These are phyloP conservation scores for Drosophila gunungcola DNA, from an alignment of 1,140 invertebrate species.

Conservation along the genomic window DNA sequence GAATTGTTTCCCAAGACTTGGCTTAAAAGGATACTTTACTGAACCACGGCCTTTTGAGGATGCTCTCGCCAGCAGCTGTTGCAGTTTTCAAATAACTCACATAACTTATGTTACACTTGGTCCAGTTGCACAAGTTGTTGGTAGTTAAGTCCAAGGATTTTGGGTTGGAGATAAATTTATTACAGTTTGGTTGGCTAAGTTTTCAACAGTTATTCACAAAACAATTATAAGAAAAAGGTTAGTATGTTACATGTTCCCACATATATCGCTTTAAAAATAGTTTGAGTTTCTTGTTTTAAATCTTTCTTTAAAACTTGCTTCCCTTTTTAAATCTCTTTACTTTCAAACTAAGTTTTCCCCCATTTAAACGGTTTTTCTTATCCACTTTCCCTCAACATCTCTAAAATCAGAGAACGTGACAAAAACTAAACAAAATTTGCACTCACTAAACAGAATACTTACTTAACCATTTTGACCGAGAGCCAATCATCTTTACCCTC, in stretches of 20 bases:
- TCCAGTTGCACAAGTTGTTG: conserved; percentile 16
- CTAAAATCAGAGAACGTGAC: conserved; percentile 64
- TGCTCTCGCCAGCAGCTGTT: conserved; percentile 47
- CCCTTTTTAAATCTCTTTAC: not conserved
- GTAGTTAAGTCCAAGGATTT: not conserved
- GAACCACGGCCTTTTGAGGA: conserved; percentile 20
- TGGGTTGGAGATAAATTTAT: not conserved
- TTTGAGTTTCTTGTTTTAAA: not conserved
- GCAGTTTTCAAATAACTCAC: conserved; percentile 49
- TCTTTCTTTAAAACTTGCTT: not conserved
- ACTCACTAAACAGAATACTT: conserved; percentile 71
- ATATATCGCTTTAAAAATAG: too few relatives aligned
- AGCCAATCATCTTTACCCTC: conserved; percentile 50
- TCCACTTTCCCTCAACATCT: not conserved
- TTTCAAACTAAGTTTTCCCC: conserved; percentile 22
- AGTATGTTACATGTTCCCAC: too few relatives aligned
- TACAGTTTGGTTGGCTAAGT: not conserved
- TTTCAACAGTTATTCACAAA: not conserved
- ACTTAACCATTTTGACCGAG: conserved; percentile 51
- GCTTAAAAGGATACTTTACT: conserved; percentile 40
- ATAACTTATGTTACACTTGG: conserved; percentile 26
- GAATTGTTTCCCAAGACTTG: conserved; percentile 51
- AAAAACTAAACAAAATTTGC: conserved; percentile 65
- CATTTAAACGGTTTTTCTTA: conserved; percentile 24
- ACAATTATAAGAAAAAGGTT: conserved; percentile 2